Evolutionary conservation across 2,797 vertebrate species (phyloP).

Genomic region (Brachyalestes nurse): DNA sequence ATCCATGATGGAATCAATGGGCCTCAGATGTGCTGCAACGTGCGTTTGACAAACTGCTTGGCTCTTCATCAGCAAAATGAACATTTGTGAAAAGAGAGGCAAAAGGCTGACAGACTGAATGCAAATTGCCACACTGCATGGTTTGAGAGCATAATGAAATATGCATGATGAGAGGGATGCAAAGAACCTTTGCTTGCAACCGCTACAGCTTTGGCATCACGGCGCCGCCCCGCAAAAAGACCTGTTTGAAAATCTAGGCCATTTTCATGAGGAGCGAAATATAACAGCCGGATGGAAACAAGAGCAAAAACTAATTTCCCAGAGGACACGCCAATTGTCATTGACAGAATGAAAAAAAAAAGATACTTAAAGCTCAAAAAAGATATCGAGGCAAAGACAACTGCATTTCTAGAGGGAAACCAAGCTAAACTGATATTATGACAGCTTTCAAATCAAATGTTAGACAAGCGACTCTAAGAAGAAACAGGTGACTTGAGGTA

Average conservation of each 20-base stretch:
- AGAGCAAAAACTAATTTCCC: constrained; percentile 27
- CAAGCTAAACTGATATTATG: neutral
- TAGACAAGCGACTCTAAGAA: neutral
- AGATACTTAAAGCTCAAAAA: constrained; percentile 2
- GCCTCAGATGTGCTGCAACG: constrained; percentile 33
- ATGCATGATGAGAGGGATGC: constrained; percentile 44
- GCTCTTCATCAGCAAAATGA: constrained; percentile 41
- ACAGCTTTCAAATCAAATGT: constrained; percentile 13
- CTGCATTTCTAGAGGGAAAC: neutral
- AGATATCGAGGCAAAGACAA: neutral
- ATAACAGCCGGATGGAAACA: constrained; percentile 10
- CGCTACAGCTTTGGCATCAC: constrained; percentile 2
- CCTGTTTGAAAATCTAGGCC: constrained; percentile 24
- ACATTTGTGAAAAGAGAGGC: constrained; percentile 27
- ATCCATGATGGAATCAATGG: constrained; percentile 38
- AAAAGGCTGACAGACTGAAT: constrained; percentile 18
- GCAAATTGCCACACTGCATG: constrained; percentile 37
- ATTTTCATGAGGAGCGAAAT: constrained; percentile 18
- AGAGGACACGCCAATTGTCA: constrained; percentile 12
- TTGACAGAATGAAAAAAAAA: constrained; percentile 2
- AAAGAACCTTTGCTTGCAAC: constrained; percentile 26
- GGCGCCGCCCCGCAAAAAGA: neutral
- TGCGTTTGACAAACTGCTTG: constrained; percentile 38
- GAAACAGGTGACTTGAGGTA: neutral
- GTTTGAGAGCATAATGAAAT: constrained; percentile 31